Evolutionary conservation across 2,888 invertebrate species (phyloP).

Genomic region (Proisotoma minuta): DNA sequence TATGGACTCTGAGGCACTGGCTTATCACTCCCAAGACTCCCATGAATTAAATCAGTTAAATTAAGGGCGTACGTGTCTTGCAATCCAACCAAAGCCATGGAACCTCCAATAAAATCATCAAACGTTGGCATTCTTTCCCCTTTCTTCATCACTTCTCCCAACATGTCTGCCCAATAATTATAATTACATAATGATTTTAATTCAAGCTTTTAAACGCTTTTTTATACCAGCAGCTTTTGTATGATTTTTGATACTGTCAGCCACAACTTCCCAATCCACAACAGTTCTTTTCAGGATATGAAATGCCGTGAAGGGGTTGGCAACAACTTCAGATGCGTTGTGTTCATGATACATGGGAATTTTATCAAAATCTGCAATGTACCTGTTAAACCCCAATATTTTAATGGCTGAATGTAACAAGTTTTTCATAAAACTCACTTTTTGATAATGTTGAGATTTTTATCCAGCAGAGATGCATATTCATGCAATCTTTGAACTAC

Average conservation of each 20-base stretch:
- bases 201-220: background rate
- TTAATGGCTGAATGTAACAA: background rate
- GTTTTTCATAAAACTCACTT: conserved; percentile 27
- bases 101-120: conserved; percentile 49
- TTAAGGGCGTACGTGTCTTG: conserved; percentile 48
- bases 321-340: conserved; percentile 43
- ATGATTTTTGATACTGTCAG: conserved; percentile 45
- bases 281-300: conserved; percentile 49
- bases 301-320: conserved; percentile 50
- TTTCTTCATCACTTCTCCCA: conserved; percentile 40
- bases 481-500: conserved; percentile 43
- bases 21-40: conserved; percentile 35
- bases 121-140: conserved; percentile 43
- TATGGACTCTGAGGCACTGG: conserved; percentile 39
- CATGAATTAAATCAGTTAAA: conserved; percentile 46
- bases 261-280: conserved; percentile 49
- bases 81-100: conserved; percentile 48
- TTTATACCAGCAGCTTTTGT: conserved; percentile 37
- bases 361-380: conserved; percentile 46
- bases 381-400: conserved; percentile 30
- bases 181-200: background rate
- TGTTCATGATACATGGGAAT: conserved; percentile 23
- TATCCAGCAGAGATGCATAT: conserved; percentile 37
- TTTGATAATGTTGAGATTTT: conserved; percentile 41
- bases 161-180: conserved; percentile 23